Conservation (phyloP, 2,113 vertebrate genomes). For the Sebastes schlegelii region DNA sequence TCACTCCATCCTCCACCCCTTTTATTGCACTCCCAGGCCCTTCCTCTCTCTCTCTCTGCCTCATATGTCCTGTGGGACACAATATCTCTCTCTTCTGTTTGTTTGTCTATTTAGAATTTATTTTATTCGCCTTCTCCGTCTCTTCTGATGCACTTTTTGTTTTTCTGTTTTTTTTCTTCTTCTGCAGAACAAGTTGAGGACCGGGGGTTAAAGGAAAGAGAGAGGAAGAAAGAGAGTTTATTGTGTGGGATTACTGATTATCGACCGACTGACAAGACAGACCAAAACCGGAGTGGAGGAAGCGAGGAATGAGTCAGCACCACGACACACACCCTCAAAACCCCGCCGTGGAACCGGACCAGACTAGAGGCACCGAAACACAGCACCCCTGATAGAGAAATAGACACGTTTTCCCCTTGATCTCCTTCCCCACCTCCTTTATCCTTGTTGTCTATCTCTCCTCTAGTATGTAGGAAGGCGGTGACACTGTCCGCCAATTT, state of each 20-base stretch:
- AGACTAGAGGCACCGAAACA: slow-evolving; percentile 52
- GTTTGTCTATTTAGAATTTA: slow-evolving; percentile 11
- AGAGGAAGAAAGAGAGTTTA: slow-evolving; percentile 42
- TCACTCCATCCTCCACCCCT: slow-evolving; percentile 43
- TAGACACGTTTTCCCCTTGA: slow-evolving; percentile 11
- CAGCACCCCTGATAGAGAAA: slow-evolving; percentile 47
- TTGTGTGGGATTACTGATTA: slow-evolving; percentile 72
- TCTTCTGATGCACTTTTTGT: slow-evolving; percentile 33
- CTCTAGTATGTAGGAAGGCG: slow-evolving; percentile 20
- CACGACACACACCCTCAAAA: slow-evolving; percentile 57
- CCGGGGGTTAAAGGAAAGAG: slow-evolving; percentile 76
- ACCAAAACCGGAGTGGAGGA: slow-evolving; percentile 46
- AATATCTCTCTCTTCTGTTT: slow-evolving; percentile 29
- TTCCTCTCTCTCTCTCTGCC: slow-evolving; percentile 19
- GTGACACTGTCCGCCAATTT: slow-evolving; percentile 28
- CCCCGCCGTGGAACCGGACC: slow-evolving; percentile 41
- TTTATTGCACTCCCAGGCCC: slow-evolving; percentile 52
- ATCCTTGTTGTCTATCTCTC: slow-evolving; percentile 51
- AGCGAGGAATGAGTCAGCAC: slow-evolving; percentile 68
- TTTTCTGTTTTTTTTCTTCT: slow-evolving; percentile 35
- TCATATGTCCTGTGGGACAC: slow-evolving; percentile 39
- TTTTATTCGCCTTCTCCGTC: neutral
- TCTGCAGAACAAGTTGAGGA: slow-evolving; percentile 83
- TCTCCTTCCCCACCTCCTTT: slow-evolving; percentile 25
- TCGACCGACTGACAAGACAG: slow-evolving; percentile 53